Base-by-base conservation (phyloP, 1,140 invertebrate genomes). In the Diabrotica virgifera region DNA sequence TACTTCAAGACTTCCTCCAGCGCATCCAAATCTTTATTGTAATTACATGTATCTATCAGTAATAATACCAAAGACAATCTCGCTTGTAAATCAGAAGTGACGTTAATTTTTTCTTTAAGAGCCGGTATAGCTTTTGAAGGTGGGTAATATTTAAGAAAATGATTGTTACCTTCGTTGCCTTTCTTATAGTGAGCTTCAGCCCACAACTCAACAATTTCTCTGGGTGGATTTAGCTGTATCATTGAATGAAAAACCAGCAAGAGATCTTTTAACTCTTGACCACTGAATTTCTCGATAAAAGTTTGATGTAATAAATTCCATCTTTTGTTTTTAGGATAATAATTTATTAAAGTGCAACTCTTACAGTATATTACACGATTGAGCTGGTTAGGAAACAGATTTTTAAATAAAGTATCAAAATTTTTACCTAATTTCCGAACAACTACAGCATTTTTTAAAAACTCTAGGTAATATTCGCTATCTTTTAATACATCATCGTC, bases 91-190 rank as follows among this genome's bases (percentile, higher is more conserved):
- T 59, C 55, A 10, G 60, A 59, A n/a, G 65, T 59, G 5, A 63
- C 53, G 53, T 67, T 63, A 35, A 63, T 63, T 63, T 59, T 63
- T 59, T 67, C 65, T 59, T 63, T 67, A 10, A 67, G 58, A 5
- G 37, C 10, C 5, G 65, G 56, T 14, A 67, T 53, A 13, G 65
- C 56, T 40, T 59, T 52, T 11, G 52, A 12, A 7, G 65, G 61
- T 12, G 50, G 37, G 9, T 55, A 63, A 55, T 67, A 67, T 54
- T 59, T 67, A 13, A 67, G 40, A 40, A 40, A 63, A 0, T 11
- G 7, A 7, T 54, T 36, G 24, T 57, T 24, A 24, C 63, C 5
- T 9, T 10, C 12, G 50, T 55, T 36, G 46, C 63, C 24, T 4
- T 52, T 14, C 35, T 63, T 59, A 24, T 62, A 62, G 13, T 62